phyloP scores from a whole-genome alignment of 1,140 invertebrate species.

The Drosophila arizonae region DNA sequence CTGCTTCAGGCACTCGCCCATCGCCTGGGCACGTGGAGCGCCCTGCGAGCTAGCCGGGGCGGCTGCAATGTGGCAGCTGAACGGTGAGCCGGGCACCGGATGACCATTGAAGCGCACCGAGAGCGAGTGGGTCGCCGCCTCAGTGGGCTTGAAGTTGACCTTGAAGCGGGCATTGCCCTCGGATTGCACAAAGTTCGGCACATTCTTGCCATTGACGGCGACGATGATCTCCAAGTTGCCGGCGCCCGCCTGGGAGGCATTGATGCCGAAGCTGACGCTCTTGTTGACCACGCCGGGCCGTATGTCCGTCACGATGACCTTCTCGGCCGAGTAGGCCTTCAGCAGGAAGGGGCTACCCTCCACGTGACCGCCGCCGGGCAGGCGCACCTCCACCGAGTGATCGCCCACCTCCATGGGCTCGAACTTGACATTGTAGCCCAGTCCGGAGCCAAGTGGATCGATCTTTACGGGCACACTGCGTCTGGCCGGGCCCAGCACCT shows the following conservation, averaged over 20 bases:
- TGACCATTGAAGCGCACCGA: conserved; percentile 98
- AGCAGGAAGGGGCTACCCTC: conserved; percentile 97
- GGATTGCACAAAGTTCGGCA: conserved; percentile 98
- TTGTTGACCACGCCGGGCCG: conserved; percentile 94
- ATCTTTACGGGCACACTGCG: conserved; percentile 88
- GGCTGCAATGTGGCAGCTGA: conserved; percentile 89
- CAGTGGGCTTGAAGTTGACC: conserved; percentile 98
- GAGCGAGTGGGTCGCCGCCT: conserved; percentile 92
- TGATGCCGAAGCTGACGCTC: conserved; percentile 96
- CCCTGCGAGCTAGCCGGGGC: conserved; percentile 72
- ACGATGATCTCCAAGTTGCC: conserved; percentile 99
- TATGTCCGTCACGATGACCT: conserved; percentile 93
- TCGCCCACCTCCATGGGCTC: conserved; percentile 95
- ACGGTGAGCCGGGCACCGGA: conserved; percentile 95
- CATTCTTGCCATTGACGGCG: conserved; percentile 97
- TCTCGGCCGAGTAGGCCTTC: conserved; percentile 96
- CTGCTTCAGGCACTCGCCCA: conserved; percentile 85
- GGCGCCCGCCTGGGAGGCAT: conserved; percentile 90
- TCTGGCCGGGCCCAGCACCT: conserved; percentile 89
- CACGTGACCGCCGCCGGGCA: conserved; percentile 90
- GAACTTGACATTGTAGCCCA: conserved; percentile 88
- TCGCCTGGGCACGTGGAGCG: conserved; percentile 83
- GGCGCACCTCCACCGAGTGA: conserved; percentile 93
- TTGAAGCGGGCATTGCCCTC: conserved; percentile 98
- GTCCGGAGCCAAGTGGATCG: conserved; percentile 82